A percentile compares a stretch with the other conserved stretches of the same genome.
phyloP scores from a whole-genome alignment of 2,113 vertebrate genomes.

The Siniperca knerii region DNA sequence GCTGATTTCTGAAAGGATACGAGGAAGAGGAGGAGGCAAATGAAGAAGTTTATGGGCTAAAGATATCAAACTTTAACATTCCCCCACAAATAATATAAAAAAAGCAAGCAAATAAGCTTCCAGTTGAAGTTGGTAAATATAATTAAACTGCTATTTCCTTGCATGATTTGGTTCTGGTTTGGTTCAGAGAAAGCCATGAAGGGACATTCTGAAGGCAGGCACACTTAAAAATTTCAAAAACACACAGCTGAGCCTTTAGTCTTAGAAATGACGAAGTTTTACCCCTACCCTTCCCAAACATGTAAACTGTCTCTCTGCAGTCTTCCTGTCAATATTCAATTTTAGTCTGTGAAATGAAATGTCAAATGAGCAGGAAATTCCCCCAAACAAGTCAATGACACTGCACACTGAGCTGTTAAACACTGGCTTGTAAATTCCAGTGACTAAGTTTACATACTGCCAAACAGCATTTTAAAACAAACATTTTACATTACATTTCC shows the following conservation, averaged over 20 bases:
- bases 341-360: slow-evolving; percentile 58
- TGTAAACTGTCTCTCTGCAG: slow-evolving; percentile 20
- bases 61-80: background rate
- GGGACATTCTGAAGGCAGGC: slow-evolving; percentile 25
- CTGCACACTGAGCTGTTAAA: background rate
- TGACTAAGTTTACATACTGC: slow-evolving; percentile 8
- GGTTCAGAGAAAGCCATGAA: background rate
- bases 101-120: background rate
- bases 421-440: slow-evolving; percentile 54
- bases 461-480: slow-evolving; percentile 15
- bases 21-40: slow-evolving; percentile 22
- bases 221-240: slow-evolving; percentile 15
- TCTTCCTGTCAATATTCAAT: slow-evolving; percentile 65
- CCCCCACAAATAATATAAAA: background rate
- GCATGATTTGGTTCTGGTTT: slow-evolving; percentile 1
- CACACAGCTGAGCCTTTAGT: slow-evolving; percentile 13
- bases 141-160: slow-evolving; percentile 12
- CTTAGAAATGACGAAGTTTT: slow-evolving; percentile 38
- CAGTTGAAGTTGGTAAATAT: background rate
- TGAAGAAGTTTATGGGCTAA: slow-evolving; percentile 9
- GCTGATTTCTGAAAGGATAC: slow-evolving; percentile 56
- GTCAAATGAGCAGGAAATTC: slow-evolving; percentile 72
- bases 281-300: slow-evolving; percentile 57
- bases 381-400: slow-evolving; percentile 43
- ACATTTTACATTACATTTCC: slow-evolving; percentile 18